phyloP scores from a whole-genome alignment of 35 echinoderm and acorn worm genomes.

The Lytechinus variegatus region DNA sequence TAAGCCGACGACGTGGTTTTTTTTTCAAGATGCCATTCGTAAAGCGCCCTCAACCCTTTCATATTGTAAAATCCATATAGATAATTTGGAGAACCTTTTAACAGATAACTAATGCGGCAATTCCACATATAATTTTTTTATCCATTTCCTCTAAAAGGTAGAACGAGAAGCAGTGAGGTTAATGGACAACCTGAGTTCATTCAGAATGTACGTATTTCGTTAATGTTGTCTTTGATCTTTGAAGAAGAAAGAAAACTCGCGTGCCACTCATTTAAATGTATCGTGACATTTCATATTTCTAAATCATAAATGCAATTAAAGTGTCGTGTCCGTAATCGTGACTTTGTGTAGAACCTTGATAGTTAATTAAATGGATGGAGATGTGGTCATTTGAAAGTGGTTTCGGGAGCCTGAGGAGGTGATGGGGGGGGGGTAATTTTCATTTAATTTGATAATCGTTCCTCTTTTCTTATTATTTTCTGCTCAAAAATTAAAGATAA shows the following conservation, averaged over 20 bases:
- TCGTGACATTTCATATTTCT: not conserved
- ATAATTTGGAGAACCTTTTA: not conserved
- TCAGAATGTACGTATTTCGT: not conserved
- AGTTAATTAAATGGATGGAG: not conserved
- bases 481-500: too few relatives aligned
- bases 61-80: too few relatives aligned
- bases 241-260: not conserved
- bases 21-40: too few relatives aligned
- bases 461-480: too few relatives aligned
- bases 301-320: not conserved
- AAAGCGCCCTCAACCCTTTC: too few relatives aligned
- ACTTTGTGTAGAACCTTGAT: not conserved
- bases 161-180: not conserved
- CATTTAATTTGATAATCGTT: not conserved
- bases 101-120: not conserved
- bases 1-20: too few relatives aligned
- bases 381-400: not conserved
- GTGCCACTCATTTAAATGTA: not conserved
- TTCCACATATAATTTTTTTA: not conserved
- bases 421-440: not conserved
- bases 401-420: not conserved
- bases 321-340: not conserved
- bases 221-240: not conserved
- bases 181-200: not conserved
- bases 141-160: not conserved